Evolutionary conservation across 2,797 vertebrate genomes (phyloP).

Genomic region (Vireo griseus): DNA sequence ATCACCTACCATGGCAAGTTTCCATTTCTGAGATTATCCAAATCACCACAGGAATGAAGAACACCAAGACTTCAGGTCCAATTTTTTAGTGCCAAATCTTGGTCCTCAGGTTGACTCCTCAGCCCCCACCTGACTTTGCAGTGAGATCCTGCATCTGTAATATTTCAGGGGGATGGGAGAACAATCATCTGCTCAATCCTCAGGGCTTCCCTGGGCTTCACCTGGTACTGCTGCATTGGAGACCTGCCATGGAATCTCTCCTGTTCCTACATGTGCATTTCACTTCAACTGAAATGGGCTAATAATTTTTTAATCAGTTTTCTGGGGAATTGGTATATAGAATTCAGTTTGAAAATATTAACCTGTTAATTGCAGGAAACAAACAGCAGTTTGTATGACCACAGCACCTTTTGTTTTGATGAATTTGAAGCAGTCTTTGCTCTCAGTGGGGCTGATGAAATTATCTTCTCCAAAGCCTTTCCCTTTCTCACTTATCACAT

Average conservation of each 20-base stretch:
- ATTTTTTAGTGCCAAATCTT: not conserved
- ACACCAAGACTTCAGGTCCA: not conserved
- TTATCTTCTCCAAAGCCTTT: not conserved
- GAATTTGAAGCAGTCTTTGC: not conserved
- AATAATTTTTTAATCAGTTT: not conserved
- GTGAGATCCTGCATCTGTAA: not conserved
- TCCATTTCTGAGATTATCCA: not conserved
- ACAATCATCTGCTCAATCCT: not conserved
- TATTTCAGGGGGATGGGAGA: not conserved
- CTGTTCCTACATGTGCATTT: not conserved
- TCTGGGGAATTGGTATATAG: not conserved
- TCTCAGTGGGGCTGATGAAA: not conserved
- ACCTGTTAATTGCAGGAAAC: not conserved
- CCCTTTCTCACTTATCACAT: not conserved
- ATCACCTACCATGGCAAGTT: not conserved
- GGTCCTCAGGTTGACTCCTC: not conserved
- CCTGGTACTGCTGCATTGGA: fast-evolving
- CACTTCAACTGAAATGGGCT: not conserved
- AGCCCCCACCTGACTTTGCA: not conserved
- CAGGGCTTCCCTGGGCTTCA: not conserved
- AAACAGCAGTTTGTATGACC: not conserved
- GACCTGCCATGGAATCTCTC: not conserved
- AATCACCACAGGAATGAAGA: not conserved
- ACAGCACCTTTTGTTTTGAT: not conserved
- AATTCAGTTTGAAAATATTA: not conserved